A percentile compares a stretch with the other conserved stretches of the same genome.
Conservation (phyloP, 2,888 invertebrate genomes). For the Pristionchus fissidentatus region DNA sequence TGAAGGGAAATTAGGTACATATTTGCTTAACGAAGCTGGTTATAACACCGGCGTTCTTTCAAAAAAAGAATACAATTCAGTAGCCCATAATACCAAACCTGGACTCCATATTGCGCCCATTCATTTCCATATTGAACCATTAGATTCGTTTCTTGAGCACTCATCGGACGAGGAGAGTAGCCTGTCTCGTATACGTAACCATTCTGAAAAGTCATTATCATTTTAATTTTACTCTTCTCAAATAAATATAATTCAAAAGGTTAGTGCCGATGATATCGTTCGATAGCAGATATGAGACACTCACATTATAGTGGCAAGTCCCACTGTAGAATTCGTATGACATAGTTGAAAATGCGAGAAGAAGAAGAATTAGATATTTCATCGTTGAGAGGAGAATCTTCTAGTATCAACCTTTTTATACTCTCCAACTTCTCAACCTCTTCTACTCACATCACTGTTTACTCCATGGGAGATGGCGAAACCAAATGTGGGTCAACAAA, state of each 20-base stretch:
- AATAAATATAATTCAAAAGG: too few species aligned
- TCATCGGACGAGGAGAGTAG: slow-evolving; percentile 19
- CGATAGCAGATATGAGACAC: too few species aligned
- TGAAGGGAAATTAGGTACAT: neutral
- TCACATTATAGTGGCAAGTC: slow-evolving; percentile 14
- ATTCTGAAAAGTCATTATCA: neutral
- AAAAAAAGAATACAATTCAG: neutral
- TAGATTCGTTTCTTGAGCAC: neutral
- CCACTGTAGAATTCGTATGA: neutral
- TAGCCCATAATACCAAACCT: neutral
- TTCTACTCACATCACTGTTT: neutral
- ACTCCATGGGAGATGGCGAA: neutral
- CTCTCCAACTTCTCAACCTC: neutral
- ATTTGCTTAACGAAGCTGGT: neutral
- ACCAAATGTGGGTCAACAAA: neutral
- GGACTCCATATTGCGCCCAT: slow-evolving; percentile 1
- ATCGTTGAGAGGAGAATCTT: neutral
- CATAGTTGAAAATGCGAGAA: neutral
- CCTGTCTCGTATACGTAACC: neutral
- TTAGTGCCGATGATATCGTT: too few species aligned
- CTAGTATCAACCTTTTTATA: neutral
- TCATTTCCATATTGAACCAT: neutral
- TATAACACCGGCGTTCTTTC: neutral
- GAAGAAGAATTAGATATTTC: neutral
- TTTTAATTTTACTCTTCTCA: too few species aligned